phyloP scores from a whole-genome alignment of 1,140 invertebrate genomes.

The Subanguina moxae region DNA sequence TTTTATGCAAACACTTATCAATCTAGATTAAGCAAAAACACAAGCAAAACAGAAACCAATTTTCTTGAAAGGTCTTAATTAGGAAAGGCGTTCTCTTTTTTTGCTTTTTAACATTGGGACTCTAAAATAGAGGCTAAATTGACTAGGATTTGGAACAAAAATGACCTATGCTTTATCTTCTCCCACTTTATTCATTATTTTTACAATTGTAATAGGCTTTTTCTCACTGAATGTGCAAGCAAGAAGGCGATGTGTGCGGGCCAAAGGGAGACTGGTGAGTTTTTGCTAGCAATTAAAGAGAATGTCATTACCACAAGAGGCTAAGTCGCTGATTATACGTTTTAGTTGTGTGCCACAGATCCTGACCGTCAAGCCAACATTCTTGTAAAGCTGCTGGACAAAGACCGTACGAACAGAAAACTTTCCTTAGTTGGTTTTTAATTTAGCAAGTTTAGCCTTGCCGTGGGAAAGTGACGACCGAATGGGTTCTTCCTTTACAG shows the following conservation, averaged over 20 bases:
- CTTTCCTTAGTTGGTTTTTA: slow-evolving; percentile 3
- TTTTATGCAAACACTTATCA: no score
- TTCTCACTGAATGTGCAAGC: background rate
- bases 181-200: no score
- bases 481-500: slow-evolving; percentile 24
- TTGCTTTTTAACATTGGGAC: no score
- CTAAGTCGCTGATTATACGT: background rate
- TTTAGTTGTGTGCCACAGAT: slow-evolving; percentile 33
- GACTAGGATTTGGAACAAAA: no score
- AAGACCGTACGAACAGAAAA: slow-evolving; percentile 25
- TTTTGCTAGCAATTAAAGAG: background rate
- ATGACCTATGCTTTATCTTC: no score
- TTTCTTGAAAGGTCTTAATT: no score
- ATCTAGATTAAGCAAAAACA: no score
- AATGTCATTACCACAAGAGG: no score
- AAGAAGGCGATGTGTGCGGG: background rate
- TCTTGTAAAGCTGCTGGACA: slow-evolving; percentile 34
- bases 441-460: slow-evolving; percentile 19
- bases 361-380: slow-evolving; percentile 31
- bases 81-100: no score
- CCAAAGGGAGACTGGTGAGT: background rate
- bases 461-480: slow-evolving; percentile 39
- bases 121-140: no score
- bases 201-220: no score
- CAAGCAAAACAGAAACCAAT: no score